Conservation (phyloP, 92 coral and sea anemone genomes). For the Micromussa lordhowensis region DNA sequence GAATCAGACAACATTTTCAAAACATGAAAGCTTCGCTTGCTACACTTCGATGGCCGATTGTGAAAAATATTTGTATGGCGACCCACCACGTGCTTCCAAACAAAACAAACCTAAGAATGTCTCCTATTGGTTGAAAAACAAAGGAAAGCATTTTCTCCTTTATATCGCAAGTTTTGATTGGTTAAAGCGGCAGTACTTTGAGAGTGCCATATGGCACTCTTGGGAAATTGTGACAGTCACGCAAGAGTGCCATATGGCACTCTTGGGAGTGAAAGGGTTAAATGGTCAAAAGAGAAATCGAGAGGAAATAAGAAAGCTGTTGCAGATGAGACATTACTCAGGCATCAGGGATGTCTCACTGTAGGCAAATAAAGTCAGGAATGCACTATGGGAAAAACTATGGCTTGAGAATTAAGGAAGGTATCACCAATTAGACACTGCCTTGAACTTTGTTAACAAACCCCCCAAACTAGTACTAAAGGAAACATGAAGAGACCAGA, state of each 20-base stretch:
- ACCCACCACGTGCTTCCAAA: slow-evolving; percentile 2
- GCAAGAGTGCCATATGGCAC: slow-evolving; percentile 63
- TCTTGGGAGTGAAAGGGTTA: slow-evolving; percentile 53
- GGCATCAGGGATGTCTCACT: too few relatives aligned
- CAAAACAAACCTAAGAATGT: slow-evolving; percentile 32
- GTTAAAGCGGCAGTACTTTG: slow-evolving; percentile 18
- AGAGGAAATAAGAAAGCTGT: too few relatives aligned
- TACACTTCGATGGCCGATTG: background rate
- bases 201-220: slow-evolving; percentile 68
- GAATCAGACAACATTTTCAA: slow-evolving; percentile 18
- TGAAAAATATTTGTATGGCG: slow-evolving; percentile 26
- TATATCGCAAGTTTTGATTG: slow-evolving; percentile 43
- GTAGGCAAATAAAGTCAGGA: too few relatives aligned
- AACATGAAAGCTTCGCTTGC: slow-evolving; percentile 10
- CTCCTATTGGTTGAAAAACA: slow-evolving; percentile 52
- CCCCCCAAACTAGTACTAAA: too few relatives aligned
- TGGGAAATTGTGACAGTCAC: slow-evolving; percentile 37
- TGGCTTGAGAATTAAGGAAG: too few relatives aligned
- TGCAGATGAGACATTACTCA: too few relatives aligned
- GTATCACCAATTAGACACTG: too few relatives aligned
- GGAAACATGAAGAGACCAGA: too few relatives aligned
- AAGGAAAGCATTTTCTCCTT: background rate
- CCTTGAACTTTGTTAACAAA: too few relatives aligned
- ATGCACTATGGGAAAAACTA: too few relatives aligned
- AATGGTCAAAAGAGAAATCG: too few relatives aligned